A percentile compares a stretch with the other conserved stretches of the same genome.
phyloP scores from a whole-genome alignment of 2,888 invertebrate genomes.

The Microchrysa polita region DNA sequence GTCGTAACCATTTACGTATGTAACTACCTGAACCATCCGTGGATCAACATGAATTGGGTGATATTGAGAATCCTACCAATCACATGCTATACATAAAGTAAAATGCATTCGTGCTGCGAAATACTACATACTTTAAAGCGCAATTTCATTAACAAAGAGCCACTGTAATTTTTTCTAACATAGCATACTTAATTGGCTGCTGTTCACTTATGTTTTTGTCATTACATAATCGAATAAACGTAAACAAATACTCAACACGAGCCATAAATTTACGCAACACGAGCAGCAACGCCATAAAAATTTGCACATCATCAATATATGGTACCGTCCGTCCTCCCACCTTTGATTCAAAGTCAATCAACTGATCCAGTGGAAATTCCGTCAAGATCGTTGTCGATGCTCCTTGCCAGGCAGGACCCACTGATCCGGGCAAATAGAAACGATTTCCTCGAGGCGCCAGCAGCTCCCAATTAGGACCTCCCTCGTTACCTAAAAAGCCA shows the following conservation, averaged over 20 bases:
- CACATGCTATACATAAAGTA: no score
- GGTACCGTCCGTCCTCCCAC: slow-evolving; percentile 47
- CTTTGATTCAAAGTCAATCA: slow-evolving; percentile 57
- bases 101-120: no score
- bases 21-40: no score
- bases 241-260: not conserved
- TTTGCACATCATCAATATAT: not conserved
- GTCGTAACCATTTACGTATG: no score
- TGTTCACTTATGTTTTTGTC: not conserved
- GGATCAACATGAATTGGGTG: no score
- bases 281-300: not conserved
- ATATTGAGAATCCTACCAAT: no score
- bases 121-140: no score
- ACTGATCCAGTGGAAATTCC: slow-evolving; percentile 55
- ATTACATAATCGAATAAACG: slow-evolving; percentile 1
- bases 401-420: slow-evolving; percentile 76
- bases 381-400: slow-evolving; percentile 66
- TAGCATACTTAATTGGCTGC: no score
- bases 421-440: slow-evolving; percentile 75
- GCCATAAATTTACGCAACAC: not conserved
- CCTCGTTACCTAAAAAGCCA: slow-evolving; percentile 58
- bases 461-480: slow-evolving; percentile 72
- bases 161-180: no score
- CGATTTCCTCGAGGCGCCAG: slow-evolving; percentile 73
- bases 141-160: no score